Evolutionary conservation across 2,113 vertebrate species (phyloP), one percentile per base, ranked within the genome.

Genomic region (Microtus ochrogaster): DNA sequence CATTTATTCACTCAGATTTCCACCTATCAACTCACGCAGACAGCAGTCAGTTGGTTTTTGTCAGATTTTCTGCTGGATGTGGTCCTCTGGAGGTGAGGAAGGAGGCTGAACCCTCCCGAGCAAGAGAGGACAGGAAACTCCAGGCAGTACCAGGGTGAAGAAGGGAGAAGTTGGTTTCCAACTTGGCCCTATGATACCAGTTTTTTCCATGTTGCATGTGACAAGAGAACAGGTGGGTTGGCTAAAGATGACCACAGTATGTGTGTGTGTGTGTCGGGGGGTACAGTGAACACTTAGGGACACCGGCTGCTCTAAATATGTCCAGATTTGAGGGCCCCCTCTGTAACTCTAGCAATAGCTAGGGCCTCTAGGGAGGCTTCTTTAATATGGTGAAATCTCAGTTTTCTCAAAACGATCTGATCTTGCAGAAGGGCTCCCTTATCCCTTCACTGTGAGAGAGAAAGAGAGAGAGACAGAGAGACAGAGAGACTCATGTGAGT

Each of bases 321-420:
- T 41, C 61, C 47, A 78, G 44, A 36, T 11, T 44, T 36, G 14
- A 30, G 44, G 10, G 16, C 13, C 24, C 7, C 1, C 0, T 68
- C 49, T 73, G 47, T 85, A 90, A 88, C 33, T 61, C 49, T 19
- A 58, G 55, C 17, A 76, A 39, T 65, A 44, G 6, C n/a, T 52
- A 44, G n/a, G 30, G 41, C 10, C 55, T 73, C 41, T 91, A 39
- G 26, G 66, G 44, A 89, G 58, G 44, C 73, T 85, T 77, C 68
- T 90, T 72, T 77, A 70, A 78, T 41, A 47, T 78, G 47, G 47
- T 16, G 55, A 63, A 76, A 76, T 95, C 94, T 92, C 36, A 74
- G 49, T 30, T 92, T 58, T 61, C 19, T 94, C n/a, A 30, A 33
- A 85, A 73, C 22, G 44, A 81, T 88, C 76, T 90, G 28, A 81